Conservation (phyloP, 2,797 vertebrate species). For the Sibirionetta formosa region DNA sequence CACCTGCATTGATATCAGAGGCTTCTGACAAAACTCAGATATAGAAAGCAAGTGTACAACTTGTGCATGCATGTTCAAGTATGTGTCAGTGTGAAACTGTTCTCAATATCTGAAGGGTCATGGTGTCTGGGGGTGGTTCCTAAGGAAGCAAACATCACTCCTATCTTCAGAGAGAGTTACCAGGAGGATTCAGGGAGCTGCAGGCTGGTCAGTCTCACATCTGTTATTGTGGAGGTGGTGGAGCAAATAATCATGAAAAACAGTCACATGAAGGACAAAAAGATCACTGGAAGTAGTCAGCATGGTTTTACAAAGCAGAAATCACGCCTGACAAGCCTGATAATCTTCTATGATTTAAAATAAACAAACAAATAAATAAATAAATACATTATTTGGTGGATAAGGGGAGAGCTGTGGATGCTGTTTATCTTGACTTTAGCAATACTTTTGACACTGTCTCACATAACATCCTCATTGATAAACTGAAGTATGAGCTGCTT, state of each 20-base stretch:
- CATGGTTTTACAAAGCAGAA: not conserved
- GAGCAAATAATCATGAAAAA: not conserved
- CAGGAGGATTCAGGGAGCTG: not conserved
- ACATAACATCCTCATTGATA: not conserved
- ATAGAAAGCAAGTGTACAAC: not conserved
- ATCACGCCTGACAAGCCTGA: not conserved
- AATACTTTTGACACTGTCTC: not conserved
- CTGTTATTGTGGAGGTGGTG: fast-evolving
- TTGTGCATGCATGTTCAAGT: fast-evolving
- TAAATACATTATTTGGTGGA: not conserved
- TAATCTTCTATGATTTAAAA: not conserved
- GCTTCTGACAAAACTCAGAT: not conserved
- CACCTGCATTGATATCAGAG: not conserved
- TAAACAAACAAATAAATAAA: too few species aligned
- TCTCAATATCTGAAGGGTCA: not conserved
- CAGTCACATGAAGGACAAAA: not conserved
- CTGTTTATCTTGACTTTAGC: not conserved
- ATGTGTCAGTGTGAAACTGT: not conserved
- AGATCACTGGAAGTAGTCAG: not conserved
- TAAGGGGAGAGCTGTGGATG: not conserved
- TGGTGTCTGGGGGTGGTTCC: fast-evolving
- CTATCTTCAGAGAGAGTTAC: not conserved
- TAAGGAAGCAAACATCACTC: fast-evolving
- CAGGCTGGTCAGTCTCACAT: fast-evolving
- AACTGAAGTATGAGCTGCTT: not conserved